Base-by-base conservation (phyloP, 2,888 invertebrate genomes). In the Congeria kusceri region DNA sequence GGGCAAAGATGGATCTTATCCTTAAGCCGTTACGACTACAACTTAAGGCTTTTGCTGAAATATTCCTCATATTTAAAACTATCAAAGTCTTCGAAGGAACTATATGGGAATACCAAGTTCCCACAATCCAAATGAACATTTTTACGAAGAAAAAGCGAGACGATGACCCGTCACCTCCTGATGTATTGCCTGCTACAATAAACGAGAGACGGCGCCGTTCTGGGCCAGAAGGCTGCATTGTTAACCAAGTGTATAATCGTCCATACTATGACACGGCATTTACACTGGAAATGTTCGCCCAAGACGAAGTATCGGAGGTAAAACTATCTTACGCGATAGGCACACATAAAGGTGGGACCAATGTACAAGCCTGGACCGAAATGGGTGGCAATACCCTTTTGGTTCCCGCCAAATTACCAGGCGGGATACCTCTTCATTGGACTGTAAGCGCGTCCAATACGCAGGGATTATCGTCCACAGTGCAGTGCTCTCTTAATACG, bases 371-470 rank as follows among this genome's bases (percentile, higher is more conserved):
- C 28, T 86, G 87, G 87, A 85, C 84, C 11, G 81, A 85, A 49
- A 87, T 87, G 83, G 80, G 84, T 13, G 88, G 86, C 0, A 73
- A 67, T 7, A 73, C 83, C 13, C 69, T 86, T 3, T 49, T 83
- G 49, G 80, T 82, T 7, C 87, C 87, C 11, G 65, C 76, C 5
- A 66, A 63, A 4, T 66, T 88, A 28, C 87, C 87, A 13, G 82
- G 86, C 27, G 87, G 83, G 27, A 72, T 86, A 23, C 88, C 89
- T 13, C 59, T 90, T 18, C 87, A 88, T 74, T 90, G 85, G 78
- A 84, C 88, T 2, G 86, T 91, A 0, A 87, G 83, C 62, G 90
- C 87, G 13, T 79, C 57, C 15, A 91, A 91, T 71, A 85, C 84
- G 46, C 85, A 89, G 68, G 89, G 88, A 0, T 66, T 85, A 18